A percentile compares a stretch with the other conserved stretches of the same genome.
Evolutionary conservation across 2,113 vertebrate genomes (phyloP).

Genomic region (Anolis carolinensis): DNA sequence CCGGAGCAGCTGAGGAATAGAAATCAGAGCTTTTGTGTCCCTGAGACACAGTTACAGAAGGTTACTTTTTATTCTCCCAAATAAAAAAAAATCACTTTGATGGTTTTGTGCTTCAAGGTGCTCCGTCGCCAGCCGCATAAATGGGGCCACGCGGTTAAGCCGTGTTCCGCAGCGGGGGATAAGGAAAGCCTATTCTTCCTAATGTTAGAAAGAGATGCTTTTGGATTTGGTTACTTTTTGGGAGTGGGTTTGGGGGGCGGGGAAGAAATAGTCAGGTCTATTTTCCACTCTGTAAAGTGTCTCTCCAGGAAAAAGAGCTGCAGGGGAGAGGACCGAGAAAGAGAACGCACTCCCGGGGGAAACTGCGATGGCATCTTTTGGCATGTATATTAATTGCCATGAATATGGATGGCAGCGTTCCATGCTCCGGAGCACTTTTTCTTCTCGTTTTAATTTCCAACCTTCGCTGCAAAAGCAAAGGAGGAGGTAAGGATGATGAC

Average conservation of each 20-base stretch:
- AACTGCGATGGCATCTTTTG: constrained; percentile 47
- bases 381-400: constrained; percentile 74
- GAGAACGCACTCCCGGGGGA: constrained; percentile 32
- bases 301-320: background rate
- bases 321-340: constrained; percentile 2
- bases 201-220: background rate
- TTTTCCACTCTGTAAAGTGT: constrained; percentile 6
- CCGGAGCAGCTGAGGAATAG: background rate
- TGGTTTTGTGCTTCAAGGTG: background rate
- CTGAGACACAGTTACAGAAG: background rate
- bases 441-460: background rate
- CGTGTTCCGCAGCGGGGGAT: background rate
- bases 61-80: background rate
- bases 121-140: background rate
- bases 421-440: constrained; percentile 9
- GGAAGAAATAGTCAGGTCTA: constrained; percentile 12
- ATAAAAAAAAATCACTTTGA: background rate
- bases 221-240: constrained; percentile 32
- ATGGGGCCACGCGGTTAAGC: background rate
- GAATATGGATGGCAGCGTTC: constrained; percentile 73
- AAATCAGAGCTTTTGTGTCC: constrained; percentile 1
- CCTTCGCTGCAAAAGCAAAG: background rate
- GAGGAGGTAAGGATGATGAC: background rate
- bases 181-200: fast-evolving
- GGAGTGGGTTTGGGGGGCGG: background rate